phyloP scores from a whole-genome alignment of 2,888 invertebrate genomes.

The Dynastes hyllus region DNA sequence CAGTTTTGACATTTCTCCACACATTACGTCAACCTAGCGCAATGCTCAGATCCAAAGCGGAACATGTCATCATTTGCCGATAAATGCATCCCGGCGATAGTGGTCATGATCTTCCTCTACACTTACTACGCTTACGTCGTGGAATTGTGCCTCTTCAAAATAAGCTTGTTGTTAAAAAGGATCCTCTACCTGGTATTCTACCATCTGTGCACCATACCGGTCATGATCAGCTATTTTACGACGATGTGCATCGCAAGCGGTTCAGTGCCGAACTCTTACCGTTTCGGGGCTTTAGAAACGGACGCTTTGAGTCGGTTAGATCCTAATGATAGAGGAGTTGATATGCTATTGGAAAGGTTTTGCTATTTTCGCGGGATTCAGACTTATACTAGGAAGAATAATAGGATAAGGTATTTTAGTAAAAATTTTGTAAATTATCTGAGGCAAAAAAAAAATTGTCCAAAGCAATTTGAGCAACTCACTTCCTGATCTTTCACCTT shows the following conservation, averaged over 20 bases:
- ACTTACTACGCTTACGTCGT: conserved; percentile 51
- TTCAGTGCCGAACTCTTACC: conserved; percentile 39
- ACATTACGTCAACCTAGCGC: background rate
- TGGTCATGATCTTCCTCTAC: conserved; percentile 39
- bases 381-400: conserved; percentile 47
- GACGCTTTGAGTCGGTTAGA: conserved; percentile 27
- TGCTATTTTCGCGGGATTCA: conserved; percentile 43
- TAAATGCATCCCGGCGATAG: conserved; percentile 28
- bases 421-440: background rate
- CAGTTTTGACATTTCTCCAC: too few relatives aligned
- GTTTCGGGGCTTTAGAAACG: conserved; percentile 29
- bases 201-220: conserved; percentile 33
- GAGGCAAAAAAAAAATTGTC: too few relatives aligned
- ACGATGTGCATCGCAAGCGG: conserved; percentile 40
- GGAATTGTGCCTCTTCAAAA: conserved; percentile 49
- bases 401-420: conserved; percentile 42
- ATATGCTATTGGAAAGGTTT: conserved; percentile 37
- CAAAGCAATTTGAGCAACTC: too few relatives aligned
- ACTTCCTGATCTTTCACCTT: too few relatives aligned
- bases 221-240: conserved; percentile 44
- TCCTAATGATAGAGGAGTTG: conserved; percentile 11
- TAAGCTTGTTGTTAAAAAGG: conserved; percentile 32
- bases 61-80: conserved; percentile 18
- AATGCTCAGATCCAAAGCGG: conserved; percentile 2
- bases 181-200: conserved; percentile 45